A percentile compares a stretch with the other conserved stretches of the same genome.
Conservation (phyloP, 2,888 invertebrate genomes). For the Linnaemya vulpina region DNA sequence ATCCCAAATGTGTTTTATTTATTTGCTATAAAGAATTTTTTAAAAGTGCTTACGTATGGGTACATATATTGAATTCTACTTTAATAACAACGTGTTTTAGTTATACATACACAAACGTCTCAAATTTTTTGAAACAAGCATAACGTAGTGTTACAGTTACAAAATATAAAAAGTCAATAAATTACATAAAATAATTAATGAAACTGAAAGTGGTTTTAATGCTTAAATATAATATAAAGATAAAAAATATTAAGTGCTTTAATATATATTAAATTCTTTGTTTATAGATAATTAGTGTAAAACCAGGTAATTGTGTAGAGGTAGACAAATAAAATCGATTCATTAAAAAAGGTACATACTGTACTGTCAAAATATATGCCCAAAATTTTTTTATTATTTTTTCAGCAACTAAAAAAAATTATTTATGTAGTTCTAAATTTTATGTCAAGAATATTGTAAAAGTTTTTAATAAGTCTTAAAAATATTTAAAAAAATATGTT, state of each 20-base stretch:
- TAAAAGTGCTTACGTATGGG: conserved; percentile 20
- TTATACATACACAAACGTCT: conserved; percentile 46
- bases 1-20: conserved; percentile 42
- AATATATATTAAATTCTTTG: no score
- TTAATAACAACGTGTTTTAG: conserved; percentile 28
- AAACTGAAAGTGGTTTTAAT: neutral
- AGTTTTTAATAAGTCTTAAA: conserved; percentile 38
- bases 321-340: no score
- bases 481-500: conserved; percentile 55
- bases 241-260: no score
- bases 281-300: no score
- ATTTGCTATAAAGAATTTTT: conserved; percentile 14
- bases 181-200: conserved; percentile 7
- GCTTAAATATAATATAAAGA: neutral
- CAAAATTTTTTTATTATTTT: conserved; percentile 10
- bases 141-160: conserved; percentile 38
- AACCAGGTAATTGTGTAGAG: no score
- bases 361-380: neutral
- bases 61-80: conserved; percentile 30
- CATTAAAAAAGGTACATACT: no score
- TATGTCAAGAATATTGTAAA: conserved; percentile 53
- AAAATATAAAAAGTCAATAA: conserved; percentile 43
- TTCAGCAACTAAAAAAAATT: neutral
- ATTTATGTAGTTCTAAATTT: conserved; percentile 58
- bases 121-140: conserved; percentile 50